Evolutionary conservation across 2,797 vertebrate genomes (phyloP), one percentile per base, ranked within the genome.

Genomic region (Tapirus indicus): DNA sequence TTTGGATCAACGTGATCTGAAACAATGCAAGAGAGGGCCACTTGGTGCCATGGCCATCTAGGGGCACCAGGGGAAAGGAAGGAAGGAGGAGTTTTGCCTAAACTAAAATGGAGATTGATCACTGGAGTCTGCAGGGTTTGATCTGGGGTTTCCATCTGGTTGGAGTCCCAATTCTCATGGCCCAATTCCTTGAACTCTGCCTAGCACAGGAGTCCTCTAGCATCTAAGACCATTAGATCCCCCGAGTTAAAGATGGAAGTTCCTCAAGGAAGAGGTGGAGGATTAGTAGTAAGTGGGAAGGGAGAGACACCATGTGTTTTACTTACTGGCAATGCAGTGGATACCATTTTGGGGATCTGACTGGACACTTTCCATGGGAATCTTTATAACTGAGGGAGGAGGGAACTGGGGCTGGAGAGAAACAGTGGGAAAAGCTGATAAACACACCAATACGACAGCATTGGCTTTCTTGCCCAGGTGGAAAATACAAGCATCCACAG

Each of bases 311-410:
- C 79, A 35, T 41, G 74, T 27, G 29, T 64, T 87, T 92, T 98
- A 98, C 98, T 99, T 98, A 99, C 96, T 89, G 98, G 98, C 47
- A 60, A 98, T 96, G 96, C 98, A 98, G 97, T 97, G 98, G 97
- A 97, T 96, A 98, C 98, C 85, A 0, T 98, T 98, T 97, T 4
- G 96, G 98, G 98, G 97, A 91, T 98, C 98, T 27, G 91, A 88
- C 49, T 95, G 98, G 94, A 98, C 91, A 90, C 97, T 96, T 94
- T 98, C 98, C 98, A 97, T 97, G 88, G 98, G 98, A 96, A 98
- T 97, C 98, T 96, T 98, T 98, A 98, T 98, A 98, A 98, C 95
- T 97, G 98, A 98, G 98, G 98, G 98, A 98, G 98, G 88, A 98
- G 98, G 98, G 97, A 98, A 98, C 98, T 98, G 98, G 97, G 97